These are phyloP conservation scores for Neoascia interrupta DNA, from an alignment of 2,888 invertebrate genomes.

Conservation along the genomic window DNA sequence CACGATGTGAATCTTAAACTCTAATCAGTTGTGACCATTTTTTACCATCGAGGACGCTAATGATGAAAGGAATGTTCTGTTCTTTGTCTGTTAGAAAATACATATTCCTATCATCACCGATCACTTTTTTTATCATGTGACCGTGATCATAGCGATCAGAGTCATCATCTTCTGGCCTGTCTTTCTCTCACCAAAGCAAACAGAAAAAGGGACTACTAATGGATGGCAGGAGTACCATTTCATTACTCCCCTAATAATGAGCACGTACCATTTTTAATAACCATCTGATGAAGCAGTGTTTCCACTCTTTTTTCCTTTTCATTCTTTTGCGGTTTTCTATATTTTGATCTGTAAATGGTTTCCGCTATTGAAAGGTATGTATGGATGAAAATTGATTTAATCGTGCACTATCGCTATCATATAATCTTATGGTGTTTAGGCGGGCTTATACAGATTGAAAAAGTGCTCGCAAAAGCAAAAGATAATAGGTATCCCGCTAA, in stretches of 20 bases:
- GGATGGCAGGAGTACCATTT: slow-evolving; percentile 60
- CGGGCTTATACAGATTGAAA: too few species aligned
- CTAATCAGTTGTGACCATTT: too few species aligned
- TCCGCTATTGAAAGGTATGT: too few species aligned
- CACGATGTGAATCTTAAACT: too few species aligned
- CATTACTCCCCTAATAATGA: slow-evolving; percentile 60
- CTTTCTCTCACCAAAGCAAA: slow-evolving; percentile 30
- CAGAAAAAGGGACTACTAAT: too few species aligned
- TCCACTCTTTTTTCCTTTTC: neutral
- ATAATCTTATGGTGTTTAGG: too few species aligned
- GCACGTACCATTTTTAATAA: slow-evolving; percentile 33
- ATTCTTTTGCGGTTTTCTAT: neutral
- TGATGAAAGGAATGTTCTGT: slow-evolving; percentile 24
- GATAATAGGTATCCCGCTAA: too few species aligned
- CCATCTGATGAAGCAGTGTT: slow-evolving; percentile 32
- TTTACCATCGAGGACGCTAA: too few species aligned
- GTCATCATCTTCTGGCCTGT: slow-evolving; percentile 28
- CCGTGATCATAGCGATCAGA: slow-evolving; percentile 28
- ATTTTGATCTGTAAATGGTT: too few species aligned
- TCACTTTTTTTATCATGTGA: slow-evolving; percentile 17
- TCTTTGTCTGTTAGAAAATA: slow-evolving; percentile 1
- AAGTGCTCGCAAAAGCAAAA: too few species aligned
- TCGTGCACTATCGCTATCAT: too few species aligned
- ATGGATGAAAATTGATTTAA: too few species aligned
- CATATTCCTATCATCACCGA: slow-evolving; percentile 31